These are phyloP conservation scores for Microcebus griseorufus DNA, from an alignment of 2,113 vertebrate species.

Conservation along the genomic window DNA sequence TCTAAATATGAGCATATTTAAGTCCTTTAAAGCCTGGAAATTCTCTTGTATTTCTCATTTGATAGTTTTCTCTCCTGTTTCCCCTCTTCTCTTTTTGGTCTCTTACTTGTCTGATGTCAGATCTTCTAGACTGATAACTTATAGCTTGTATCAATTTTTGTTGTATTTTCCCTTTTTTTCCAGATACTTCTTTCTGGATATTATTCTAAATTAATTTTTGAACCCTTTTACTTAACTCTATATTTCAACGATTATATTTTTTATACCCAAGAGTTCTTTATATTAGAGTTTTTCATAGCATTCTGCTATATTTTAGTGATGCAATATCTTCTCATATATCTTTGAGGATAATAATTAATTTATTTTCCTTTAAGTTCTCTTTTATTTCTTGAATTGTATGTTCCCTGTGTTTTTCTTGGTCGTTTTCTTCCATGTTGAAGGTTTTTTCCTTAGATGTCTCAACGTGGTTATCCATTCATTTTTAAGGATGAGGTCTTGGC, in stretches of 20 bases:
- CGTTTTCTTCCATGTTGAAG: slow-evolving; percentile 5
- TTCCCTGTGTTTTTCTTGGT: neutral
- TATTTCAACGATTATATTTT: neutral
- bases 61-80: neutral
- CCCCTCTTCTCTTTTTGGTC: neutral
- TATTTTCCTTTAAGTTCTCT: neutral
- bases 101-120: neutral
- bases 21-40: neutral
- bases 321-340: neutral
- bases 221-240: neutral
- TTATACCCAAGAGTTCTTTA: neutral
- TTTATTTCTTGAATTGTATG: slow-evolving; percentile 3
- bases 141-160: neutral
- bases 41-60: neutral
- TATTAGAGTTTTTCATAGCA: neutral
- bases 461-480: neutral
- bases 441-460: neutral
- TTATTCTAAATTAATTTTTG: neutral
- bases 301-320: neutral
- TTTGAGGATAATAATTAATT: neutral
- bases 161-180: neutral
- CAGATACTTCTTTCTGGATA: neutral
- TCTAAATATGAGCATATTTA: neutral
- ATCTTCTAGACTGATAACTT: neutral
- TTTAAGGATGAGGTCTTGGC: slow-evolving; percentile 20